Base-by-base conservation (phyloP, 2,113 vertebrate species). In the Mesoclemmys tuberculata region DNA sequence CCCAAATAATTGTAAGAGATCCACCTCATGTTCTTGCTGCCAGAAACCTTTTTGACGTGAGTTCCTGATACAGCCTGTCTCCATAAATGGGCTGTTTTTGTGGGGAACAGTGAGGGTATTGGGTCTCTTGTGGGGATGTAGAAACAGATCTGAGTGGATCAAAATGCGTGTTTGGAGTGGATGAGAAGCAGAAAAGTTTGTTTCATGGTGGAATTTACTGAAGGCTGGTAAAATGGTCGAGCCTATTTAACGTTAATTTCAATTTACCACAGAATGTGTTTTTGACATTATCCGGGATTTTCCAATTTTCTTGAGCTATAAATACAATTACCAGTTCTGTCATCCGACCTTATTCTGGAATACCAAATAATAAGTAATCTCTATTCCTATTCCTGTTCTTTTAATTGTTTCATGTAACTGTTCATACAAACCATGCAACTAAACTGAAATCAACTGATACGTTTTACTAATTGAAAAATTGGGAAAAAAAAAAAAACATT, bases 401-500 rank as follows among this genome's bases (percentile, higher is more conserved):
- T 55, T 24, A 84, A 86, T 68, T 84, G 9, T 74, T 92, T 92
- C 5, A 1, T 49, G 3, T 12, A 41, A n/a, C 61, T 10, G 4
- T 84, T 85, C 41, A n/a, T 26, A 52, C 74, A 86, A 81, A 31
- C 19, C 2, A 35, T 95, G 48, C 3, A 74, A 31, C 13, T 78
- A 87, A 2, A 77, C 24, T 2, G 2, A 64, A 94, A 5, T 35
- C 0, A 92, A 82, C 90, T 26, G 56, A 27, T 80, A 35, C 29
- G 8, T 61, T 0, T 46, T 84, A 83, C 96, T 95, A 93, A 92
- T 16, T 88, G 85, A 82, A 95, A 90, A 79, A 71, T 55, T 94
- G 61, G 85, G n/a, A 91, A 96, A 95, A 84, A 10, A 29, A 94
- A 92, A 94, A 80, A 51, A 77, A 24, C 21, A 7, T 38, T 4